Conservation (phyloP, 2,797 vertebrate genomes). For the Malurus leucopterus region DNA sequence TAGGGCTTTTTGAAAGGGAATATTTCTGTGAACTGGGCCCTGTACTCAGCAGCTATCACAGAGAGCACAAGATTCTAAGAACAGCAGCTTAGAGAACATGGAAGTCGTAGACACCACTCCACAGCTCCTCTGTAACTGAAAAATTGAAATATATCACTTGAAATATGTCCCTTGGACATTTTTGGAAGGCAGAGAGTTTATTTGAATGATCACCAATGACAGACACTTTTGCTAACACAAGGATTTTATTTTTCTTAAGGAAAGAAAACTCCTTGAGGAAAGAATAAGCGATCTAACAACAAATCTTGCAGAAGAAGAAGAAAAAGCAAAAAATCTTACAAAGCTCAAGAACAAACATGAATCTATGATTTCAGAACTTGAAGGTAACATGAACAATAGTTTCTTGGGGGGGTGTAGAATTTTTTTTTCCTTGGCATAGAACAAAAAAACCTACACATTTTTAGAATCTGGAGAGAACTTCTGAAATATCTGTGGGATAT, state of each 20-base stretch:
- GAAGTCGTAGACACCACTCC: background rate
- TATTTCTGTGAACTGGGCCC: background rate
- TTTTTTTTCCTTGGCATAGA: background rate
- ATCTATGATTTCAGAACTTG: constrained; percentile 97
- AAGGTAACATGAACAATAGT: constrained; percentile 73
- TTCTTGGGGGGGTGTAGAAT: background rate
- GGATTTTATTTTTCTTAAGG: constrained; percentile 69
- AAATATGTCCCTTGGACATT: background rate
- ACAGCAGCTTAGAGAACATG: background rate
- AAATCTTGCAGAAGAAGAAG: constrained; percentile 94
- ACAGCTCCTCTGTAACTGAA: background rate
- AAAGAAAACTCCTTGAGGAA: constrained; percentile 92
- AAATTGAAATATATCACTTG: background rate
- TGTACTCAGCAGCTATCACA: background rate
- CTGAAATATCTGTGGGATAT: background rate
- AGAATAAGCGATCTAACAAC: constrained; percentile 89
- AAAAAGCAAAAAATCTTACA: constrained; percentile 95
- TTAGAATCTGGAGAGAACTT: background rate
- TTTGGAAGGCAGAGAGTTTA: background rate
- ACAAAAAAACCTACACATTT: background rate
- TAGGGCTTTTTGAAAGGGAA: background rate
- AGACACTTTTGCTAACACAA: background rate
- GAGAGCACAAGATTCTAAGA: background rate
- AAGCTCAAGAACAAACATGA: constrained; percentile 97
- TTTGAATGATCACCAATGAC: background rate